Evolutionary conservation across 1,140 invertebrate species (phyloP), one percentile per base, ranked within the genome.

Genomic region (Drosophila nasuta): DNA sequence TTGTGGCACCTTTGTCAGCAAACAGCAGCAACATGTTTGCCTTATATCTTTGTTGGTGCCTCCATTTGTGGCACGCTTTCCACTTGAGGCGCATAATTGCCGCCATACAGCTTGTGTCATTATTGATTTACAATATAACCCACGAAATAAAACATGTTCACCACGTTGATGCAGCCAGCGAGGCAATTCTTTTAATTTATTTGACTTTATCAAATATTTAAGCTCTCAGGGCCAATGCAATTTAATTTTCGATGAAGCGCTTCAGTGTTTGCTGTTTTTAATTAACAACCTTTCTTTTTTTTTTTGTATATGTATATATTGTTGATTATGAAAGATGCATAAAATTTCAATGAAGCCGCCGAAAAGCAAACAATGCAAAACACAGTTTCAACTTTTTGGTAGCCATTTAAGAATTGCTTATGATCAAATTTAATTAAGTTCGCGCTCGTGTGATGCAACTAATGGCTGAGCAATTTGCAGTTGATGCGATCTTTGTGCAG

Each of bases 401-500:
- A 33, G 30, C 13, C 11, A 8, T 38, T 30, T 35, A 54, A 54
- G 2, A 56, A 56, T 56, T 38, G 56, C 17, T 58, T 45, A 3
- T 28, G 56, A 58, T 72, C 20, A 81, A 72, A 81, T 81, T 81
- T 67, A 81, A 81, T 81, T 81, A 76, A 76, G 75, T 59, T 79
- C 64, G 54, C 60, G 66, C 64, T 65, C 68, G 54, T 76, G 68
- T 45, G 33, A 25, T 45, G 58, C 33, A 69, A 33, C 17, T 38
- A 69, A 46, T 11, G 43, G 35, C 11, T 65, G 59, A 49, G 77
- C 77, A 79, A 79, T 79, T 79, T 79, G 73, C 77, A 79, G 74
- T 79, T 79, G 77, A 79, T 79, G 79, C 62, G 76, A 79, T 79
- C 77, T 25, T 4, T 56, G 13, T 15, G 48, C 77, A 3, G 3